These are phyloP conservation scores for Camelus bactrianus DNA, from an alignment of 2,113 vertebrate genomes.

Conservation along the genomic window DNA sequence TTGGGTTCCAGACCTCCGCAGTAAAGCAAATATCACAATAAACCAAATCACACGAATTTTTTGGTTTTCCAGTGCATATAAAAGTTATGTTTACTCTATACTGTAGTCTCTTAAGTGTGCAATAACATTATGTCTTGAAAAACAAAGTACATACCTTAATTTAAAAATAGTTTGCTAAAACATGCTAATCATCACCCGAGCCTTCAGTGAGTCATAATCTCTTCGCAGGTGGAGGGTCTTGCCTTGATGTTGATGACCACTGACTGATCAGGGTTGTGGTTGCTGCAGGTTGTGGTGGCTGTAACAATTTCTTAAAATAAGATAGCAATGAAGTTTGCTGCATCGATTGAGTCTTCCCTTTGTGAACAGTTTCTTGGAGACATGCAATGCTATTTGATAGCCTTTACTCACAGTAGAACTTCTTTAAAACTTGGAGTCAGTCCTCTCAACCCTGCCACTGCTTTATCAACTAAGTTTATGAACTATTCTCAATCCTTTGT, in stretches of 20 bases:
- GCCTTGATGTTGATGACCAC: not conserved
- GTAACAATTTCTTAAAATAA: not conserved
- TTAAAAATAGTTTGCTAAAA: not conserved
- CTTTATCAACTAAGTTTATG: not conserved
- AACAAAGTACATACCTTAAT: not conserved
- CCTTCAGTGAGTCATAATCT: not conserved
- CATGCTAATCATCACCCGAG: not conserved
- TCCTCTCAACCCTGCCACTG: not conserved
- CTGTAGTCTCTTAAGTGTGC: not conserved
- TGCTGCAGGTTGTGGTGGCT: not conserved
- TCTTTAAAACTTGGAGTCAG: not conserved
- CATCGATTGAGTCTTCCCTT: not conserved
- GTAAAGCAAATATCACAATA: not conserved
- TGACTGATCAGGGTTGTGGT: not conserved
- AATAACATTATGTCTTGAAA: not conserved
- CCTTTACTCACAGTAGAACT: not conserved
- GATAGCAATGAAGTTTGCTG: not conserved
- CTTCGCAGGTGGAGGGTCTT: not conserved
- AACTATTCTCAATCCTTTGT: not conserved
- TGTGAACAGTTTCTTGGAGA: not conserved
- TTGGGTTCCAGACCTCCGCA: not conserved
- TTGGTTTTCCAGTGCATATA: not conserved
- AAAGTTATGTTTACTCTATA: not conserved
- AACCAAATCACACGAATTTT: not conserved
- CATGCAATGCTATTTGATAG: not conserved